These are phyloP conservation scores for Thecophora atra DNA, from an alignment of 2,888 invertebrate species.

Conservation along the genomic window DNA sequence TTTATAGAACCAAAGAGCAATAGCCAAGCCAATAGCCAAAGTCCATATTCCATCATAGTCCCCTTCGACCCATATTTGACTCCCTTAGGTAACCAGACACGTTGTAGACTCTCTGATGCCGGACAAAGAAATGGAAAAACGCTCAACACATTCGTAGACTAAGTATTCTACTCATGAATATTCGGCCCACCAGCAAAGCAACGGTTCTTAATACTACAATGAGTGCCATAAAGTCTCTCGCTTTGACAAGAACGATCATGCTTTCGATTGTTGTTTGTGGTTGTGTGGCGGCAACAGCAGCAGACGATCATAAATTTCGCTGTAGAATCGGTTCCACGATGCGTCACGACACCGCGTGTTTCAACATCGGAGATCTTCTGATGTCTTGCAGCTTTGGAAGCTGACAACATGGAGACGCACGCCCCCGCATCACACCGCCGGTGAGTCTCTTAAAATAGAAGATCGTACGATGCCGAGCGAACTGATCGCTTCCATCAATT, in stretches of 20 bases:
- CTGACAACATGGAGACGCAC: background rate
- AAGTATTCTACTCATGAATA: background rate
- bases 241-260: conserved; percentile 11
- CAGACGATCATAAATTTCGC: conserved; percentile 22
- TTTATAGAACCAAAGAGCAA: no score
- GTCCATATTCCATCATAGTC: no score
- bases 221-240: background rate
- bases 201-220: background rate
- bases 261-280: conserved; percentile 9
- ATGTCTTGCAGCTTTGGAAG: background rate
- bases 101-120: no score
- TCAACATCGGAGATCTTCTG: conserved; percentile 6
- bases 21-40: no score
- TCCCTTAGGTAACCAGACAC: no score
- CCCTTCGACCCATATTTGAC: no score
- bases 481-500: background rate
- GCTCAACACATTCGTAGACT: no score
- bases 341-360: background rate
- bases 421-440: conserved; percentile 3
- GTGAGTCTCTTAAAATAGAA: conserved; percentile 10
- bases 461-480: background rate
- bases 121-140: no score
- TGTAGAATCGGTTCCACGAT: conserved; percentile 4
- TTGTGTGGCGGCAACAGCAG: background rate
- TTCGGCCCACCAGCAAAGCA: background rate